Evolutionary conservation across 2,113 vertebrate genomes (phyloP), one percentile per base, ranked within the genome.

Genomic region (Ursus arctos): DNA sequence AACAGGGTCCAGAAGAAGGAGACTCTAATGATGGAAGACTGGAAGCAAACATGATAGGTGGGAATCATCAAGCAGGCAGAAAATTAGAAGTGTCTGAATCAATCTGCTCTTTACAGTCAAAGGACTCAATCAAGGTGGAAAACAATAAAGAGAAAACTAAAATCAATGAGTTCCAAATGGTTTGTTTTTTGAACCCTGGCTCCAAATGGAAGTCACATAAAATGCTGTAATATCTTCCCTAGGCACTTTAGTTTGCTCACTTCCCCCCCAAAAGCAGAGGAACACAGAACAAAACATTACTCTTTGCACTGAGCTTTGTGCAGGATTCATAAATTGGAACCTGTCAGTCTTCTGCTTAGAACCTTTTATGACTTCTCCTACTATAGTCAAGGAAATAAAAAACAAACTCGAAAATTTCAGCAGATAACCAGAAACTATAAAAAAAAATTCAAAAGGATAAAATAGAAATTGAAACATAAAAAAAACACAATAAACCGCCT

Each of bases 91-190:
- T 33, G 12, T 67, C 55, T 53, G 86, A 95, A 94, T 95, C 95
- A 95, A 89, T 94, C 93, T 43, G 36, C n/a, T 49, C 55, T 96
- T 94, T 74, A 40, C 47, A 97, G 97, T 74, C 84, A 93, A 88
- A 94, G 21, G 55, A 91, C 95, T 97, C 96, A 97, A 95, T 96
- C 77, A 97, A 79, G 88, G 95, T 40, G 26, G 93, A 86, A 95
- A 93, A 94, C 82, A 94, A 96, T 97, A 95, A 89, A 93, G 47
- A 79, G 59, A 43, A 98, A 92, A 72, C 83, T 49, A 55, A 94
- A 97, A 97, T 97, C 95, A 93, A 88, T 95, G 97, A 74, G 53
- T 55, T 96, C 86, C 26, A 47, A 86, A 43, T 33, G 79, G 72
- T 74, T 95, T 98, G 53, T 96, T 96, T 98, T 88, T 98, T 91